Percentiles rank a stretch among this genome's conserved stretches.
These are phyloP conservation scores for Parus major DNA, from an alignment of 2,113 vertebrate genomes.

Conservation along the genomic window DNA sequence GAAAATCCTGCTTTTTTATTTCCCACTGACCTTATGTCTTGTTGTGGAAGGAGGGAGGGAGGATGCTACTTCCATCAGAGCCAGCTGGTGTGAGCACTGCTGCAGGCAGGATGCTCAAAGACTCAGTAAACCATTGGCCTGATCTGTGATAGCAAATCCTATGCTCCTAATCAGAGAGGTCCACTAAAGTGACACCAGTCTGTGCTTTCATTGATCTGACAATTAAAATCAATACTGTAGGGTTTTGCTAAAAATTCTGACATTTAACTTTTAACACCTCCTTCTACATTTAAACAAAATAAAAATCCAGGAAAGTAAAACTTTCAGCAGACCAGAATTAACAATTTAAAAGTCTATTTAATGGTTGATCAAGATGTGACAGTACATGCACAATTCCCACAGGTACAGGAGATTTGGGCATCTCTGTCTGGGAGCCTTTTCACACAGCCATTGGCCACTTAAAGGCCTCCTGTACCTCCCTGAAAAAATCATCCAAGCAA, in stretches of 20 bases:
- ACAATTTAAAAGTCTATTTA: neutral
- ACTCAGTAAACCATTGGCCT: neutral
- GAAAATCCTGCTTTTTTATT: neutral
- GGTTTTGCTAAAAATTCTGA: neutral
- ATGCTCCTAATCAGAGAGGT: neutral
- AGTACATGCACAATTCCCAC: neutral
- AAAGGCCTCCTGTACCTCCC: neutral
- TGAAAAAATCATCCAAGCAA: neutral
- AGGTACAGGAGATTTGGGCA: neutral
- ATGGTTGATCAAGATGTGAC: neutral
- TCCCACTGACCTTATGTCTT: neutral
- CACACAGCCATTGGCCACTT: neutral
- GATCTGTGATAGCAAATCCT: neutral
- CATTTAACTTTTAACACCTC: neutral
- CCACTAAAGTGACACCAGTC: neutral
- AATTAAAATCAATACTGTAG: neutral
- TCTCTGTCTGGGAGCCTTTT: neutral
- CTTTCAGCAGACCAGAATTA: neutral
- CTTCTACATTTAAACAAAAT: neutral
- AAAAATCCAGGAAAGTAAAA: neutral
- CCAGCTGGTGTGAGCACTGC: neutral
- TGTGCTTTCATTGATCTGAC: neutral
- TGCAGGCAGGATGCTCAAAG: neutral
- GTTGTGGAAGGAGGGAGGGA: neutral
- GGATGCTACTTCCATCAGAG: neutral